phyloP scores from a whole-genome alignment of 2,113 vertebrate genomes.

The Pachyramphus minor region DNA sequence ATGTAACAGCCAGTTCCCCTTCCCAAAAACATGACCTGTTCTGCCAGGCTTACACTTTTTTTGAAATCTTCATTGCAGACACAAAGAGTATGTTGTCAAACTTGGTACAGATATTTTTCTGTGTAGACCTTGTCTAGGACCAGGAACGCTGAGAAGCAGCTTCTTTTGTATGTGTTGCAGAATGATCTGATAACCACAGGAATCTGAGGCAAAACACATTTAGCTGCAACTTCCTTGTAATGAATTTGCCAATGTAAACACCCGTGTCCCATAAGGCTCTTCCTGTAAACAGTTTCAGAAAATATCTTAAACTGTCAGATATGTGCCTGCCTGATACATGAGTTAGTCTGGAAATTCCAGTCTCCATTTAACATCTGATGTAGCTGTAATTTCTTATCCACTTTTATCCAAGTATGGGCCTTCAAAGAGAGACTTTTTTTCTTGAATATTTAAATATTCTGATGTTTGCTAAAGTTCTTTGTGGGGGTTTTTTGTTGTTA shows the following conservation, averaged over 20 bases:
- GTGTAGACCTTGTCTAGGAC: background rate
- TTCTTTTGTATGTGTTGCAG: background rate
- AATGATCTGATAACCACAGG: background rate
- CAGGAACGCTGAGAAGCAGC: background rate
- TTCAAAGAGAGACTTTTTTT: background rate
- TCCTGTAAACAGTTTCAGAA: slow-evolving; percentile 11
- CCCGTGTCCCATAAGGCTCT: background rate
- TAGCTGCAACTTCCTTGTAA: background rate
- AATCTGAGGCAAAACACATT: background rate
- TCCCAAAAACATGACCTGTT: background rate
- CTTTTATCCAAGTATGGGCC: background rate
- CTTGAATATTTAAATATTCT: background rate
- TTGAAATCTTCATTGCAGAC: background rate
- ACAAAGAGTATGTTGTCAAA: background rate
- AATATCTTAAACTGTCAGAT: background rate
- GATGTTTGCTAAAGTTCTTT: background rate
- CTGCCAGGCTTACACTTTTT: background rate
- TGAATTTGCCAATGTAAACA: background rate
- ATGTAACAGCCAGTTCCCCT: background rate
- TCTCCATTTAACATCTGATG: background rate
- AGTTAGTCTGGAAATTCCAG: background rate
- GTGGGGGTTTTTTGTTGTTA: background rate
- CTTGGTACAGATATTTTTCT: background rate
- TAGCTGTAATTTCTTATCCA: background rate
- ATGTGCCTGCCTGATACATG: background rate